phyloP scores from a whole-genome alignment of 2,888 invertebrate species.

The Drosophila melanosoma region DNA sequence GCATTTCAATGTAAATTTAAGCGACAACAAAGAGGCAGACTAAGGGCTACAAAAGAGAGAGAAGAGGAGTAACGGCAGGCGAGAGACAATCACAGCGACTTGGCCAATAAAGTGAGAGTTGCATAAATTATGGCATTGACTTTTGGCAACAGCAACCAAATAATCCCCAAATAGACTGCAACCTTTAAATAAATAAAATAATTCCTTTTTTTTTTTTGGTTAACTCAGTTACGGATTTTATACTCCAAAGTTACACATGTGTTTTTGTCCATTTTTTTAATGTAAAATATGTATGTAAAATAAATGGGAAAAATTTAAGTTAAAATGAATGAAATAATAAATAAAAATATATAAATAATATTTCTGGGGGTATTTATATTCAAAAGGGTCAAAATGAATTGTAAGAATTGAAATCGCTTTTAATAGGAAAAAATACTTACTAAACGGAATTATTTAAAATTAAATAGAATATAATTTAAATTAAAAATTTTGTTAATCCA shows the following conservation, averaged over 20 bases:
- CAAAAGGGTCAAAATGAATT: too few relatives aligned
- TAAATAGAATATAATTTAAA: background rate
- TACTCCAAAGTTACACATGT: too few relatives aligned
- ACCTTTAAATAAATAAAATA: constrained; percentile 12
- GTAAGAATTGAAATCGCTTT: too few relatives aligned
- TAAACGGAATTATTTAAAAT: background rate
- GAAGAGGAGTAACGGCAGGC: constrained; percentile 1
- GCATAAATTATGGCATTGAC: constrained; percentile 67
- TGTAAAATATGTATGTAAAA: background rate
- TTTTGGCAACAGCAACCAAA: constrained; percentile 33
- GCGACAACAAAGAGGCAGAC: constrained; percentile 65
- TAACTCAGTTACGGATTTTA: background rate
- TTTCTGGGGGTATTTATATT: too few relatives aligned
- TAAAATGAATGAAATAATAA: background rate
- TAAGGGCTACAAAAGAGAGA: background rate
- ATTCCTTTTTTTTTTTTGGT: background rate
- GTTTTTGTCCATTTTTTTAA: background rate
- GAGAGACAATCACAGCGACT: constrained; percentile 28
- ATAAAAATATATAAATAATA: background rate
- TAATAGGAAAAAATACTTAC: background rate
- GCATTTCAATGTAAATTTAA: constrained; percentile 81
- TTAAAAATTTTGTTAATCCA: background rate
- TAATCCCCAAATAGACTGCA: constrained; percentile 18
- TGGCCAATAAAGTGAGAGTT: constrained; percentile 41
- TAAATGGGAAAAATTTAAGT: background rate